Evolutionary conservation across 2,113 vertebrate species (phyloP).

Genomic region (Callionymus lyra): DNA sequence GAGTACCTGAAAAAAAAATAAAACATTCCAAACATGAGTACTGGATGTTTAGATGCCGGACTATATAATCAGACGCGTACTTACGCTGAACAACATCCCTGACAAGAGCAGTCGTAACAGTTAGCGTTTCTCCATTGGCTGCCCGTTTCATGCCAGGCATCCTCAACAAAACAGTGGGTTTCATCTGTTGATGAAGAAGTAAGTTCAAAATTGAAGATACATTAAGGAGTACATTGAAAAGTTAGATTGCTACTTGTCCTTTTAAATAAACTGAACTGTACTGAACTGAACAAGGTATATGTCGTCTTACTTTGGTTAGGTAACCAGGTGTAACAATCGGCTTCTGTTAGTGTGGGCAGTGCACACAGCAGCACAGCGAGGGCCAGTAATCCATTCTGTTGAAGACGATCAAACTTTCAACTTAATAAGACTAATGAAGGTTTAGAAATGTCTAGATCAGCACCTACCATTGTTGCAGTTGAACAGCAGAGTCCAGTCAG

Average conservation of each 20-base stretch:
- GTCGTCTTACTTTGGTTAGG: not conserved
- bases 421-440: not conserved
- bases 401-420: constrained; percentile 2
- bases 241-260: no score
- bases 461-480: constrained; percentile 38
- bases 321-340: accelerated
- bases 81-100: constrained; percentile 1
- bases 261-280: no score
- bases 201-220: not conserved
- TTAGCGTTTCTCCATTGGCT: constrained; percentile 38
- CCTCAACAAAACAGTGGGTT: constrained; percentile 37
- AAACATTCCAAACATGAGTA: constrained; percentile 9
- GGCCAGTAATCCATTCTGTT: constrained; percentile 27
- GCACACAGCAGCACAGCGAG: constrained; percentile 29
- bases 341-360: constrained; percentile 20
- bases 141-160: constrained; percentile 29
- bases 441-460: no score
- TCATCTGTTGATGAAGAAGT: not conserved
- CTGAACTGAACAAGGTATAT: no score
- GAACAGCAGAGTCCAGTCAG: no score
- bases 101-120: constrained; percentile 31
- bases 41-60: not conserved
- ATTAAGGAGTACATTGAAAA: not conserved
- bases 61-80: not conserved
- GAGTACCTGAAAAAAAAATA: constrained; percentile 33